Evolutionary conservation across 2,888 invertebrate genomes (phyloP).

Genomic region (Euplagia quadripunctaria): DNA sequence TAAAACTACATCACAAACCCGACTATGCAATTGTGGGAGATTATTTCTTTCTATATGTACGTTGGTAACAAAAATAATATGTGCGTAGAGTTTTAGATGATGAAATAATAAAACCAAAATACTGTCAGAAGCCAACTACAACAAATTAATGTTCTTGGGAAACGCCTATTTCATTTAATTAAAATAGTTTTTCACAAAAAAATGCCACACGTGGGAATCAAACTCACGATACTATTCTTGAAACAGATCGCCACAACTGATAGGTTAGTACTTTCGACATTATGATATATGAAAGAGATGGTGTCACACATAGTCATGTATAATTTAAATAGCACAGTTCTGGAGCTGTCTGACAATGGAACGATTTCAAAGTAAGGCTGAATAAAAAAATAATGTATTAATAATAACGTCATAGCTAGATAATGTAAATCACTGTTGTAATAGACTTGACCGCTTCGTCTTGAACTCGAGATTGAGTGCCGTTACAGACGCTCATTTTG

Average conservation of each 20-base stretch:
- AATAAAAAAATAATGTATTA: slow-evolving; percentile 63
- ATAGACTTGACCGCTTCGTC: slow-evolving; percentile 66
- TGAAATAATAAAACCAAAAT: background rate
- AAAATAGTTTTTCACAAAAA: background rate
- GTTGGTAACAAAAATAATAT: background rate
- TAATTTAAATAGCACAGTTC: background rate
- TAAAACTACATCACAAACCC: background rate
- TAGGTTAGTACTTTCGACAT: background rate
- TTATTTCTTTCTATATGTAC: background rate
- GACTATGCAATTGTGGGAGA: background rate
- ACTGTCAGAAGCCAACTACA: background rate
- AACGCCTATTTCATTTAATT: background rate
- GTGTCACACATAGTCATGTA: background rate
- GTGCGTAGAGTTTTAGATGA: background rate
- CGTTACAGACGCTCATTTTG: slow-evolving; percentile 53
- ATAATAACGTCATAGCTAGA: slow-evolving; percentile 57
- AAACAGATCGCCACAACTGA: background rate
- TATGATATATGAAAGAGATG: background rate
- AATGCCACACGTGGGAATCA: background rate
- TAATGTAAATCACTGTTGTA: slow-evolving; percentile 73
- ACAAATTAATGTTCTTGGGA: background rate
- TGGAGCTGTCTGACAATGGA: slow-evolving; percentile 18
- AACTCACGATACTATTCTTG: background rate
- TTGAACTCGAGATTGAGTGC: slow-evolving; percentile 61
- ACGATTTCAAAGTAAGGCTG: slow-evolving; percentile 67